Base-by-base conservation (phyloP, 2,113 vertebrate genomes). In the Siphamia tubifer region DNA sequence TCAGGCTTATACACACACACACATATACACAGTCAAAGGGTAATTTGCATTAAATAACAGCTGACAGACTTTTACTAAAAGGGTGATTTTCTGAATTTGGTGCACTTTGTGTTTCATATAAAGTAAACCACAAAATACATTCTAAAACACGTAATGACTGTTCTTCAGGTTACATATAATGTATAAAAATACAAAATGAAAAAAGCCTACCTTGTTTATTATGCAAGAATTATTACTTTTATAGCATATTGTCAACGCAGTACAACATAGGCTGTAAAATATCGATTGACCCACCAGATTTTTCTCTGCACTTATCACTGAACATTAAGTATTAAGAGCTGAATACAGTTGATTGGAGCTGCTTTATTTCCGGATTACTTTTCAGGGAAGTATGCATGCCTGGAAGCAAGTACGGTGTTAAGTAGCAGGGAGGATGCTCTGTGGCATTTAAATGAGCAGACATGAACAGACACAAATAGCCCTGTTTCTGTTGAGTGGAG, bases 401-500 rank as follows among this genome's bases (percentile, higher is more conserved):
- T 49, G 23, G 34, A 53, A 39, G 57, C 55, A 60, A 45, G 21
- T 10, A 1, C 48, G 51, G 40, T 28, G 48, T 68, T 20, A 65
- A 68, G 47, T 10, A 61, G 48, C 9, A 24, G 62, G 21, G 36
- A 4, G 68, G 32, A 42, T 15, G 54, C 49, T 49, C 47, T 2
- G 8, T 40, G 48, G 52, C 44, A 19, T 42, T 56, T 16, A 13
- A 24, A 6, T 11, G 40, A 48, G 28, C 39, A 56, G 38, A 67
- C 23, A 40, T 47, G 10, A 51, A 68, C 17, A 55, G 68, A 39
- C 20, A 5, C 38, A 66, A 35, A 15, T 25, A 36, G 25, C 19
- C 42, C 67, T 62, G 44, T 54, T 38, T 47, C 28, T 32, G 52
- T 47, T 38, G 31, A 74, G 48, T 68, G 24, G 56, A 44, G 21